Evolutionary conservation across 2,888 invertebrate genomes (phyloP), one percentile per base, ranked within the genome.

Genomic region (Matsumyia berberina): DNA sequence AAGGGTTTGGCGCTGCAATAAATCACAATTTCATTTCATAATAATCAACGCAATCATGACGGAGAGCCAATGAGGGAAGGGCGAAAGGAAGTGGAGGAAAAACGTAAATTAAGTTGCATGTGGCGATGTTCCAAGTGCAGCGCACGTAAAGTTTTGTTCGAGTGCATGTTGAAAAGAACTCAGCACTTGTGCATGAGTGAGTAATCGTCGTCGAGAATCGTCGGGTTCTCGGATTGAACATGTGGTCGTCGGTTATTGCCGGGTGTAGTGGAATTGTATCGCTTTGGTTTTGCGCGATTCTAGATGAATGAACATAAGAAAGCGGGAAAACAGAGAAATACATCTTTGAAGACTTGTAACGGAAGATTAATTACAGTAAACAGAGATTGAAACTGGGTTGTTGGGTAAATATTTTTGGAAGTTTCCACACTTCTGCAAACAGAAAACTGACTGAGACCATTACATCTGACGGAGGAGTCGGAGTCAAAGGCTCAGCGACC

Each of bases 21-120:
- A 86, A 86, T 86, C 86, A 86, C 86, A 77, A 72, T 86, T 85
- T 76, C 80, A 79, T 85, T 85, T 81, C 67, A 55, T 53, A 78
- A 81, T 72, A 79, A 85, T 67, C 69, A 85, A 74, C 37, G 57
- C 53, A 79, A 69, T 73, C 60, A 73, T 29, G 15, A 55, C 33
- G 57, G 12, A 31, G 49, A n/a, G n/a, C n/a, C n/a, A n/a, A n/a
- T n/a, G 44, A 11, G 7, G 11, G 12, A 15, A 39, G 44, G 15
- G 11, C 8, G 19, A 12, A 15, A 19, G 5, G 11, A 12, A 60
- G 29, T 19, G 53, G 17, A 17, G 19, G 12, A 9, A n/a, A 12
- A 11, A 39, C 5, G 62, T 9, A 37, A 67, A 76, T 70, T 33
- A 60, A 73, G 58, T 80, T 85, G 74, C 80, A 80, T 85, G 85